Percentiles rank a stretch among this genome's conserved stretches.
These are phyloP conservation scores for Bergia sp. DNA, from an alignment of 92 coral and sea anemone species.

Conservation along the genomic window DNA sequence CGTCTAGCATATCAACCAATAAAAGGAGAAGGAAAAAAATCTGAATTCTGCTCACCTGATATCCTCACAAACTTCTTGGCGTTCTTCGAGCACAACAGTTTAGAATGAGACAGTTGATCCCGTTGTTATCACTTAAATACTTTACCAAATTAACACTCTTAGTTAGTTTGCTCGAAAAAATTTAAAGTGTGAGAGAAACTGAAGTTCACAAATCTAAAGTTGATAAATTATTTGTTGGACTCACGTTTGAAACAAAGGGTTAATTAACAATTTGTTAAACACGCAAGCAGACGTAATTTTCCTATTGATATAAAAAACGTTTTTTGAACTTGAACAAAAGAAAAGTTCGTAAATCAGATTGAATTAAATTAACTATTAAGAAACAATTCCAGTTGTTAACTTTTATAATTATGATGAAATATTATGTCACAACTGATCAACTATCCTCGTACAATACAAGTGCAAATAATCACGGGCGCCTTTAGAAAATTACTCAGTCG, in stretches of 20 bases:
- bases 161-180: background rate
- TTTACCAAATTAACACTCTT: background rate
- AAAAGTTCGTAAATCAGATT: too few relatives aligned
- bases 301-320: too few relatives aligned
- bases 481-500: too few relatives aligned
- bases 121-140: background rate
- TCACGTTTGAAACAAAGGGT: background rate
- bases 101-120: background rate
- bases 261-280: background rate
- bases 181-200: background rate
- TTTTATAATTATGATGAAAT: too few relatives aligned
- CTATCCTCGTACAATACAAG: too few relatives aligned
- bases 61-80: background rate
- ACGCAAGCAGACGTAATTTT: too few relatives aligned
- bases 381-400: too few relatives aligned
- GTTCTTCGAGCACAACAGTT: background rate
- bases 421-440: too few relatives aligned
- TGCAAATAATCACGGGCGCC: too few relatives aligned
- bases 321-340: too few relatives aligned
- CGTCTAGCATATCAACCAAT: background rate
- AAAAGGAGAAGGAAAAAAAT: background rate
- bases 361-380: too few relatives aligned
- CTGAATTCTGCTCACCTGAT: constrained; percentile 8
- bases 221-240: background rate
- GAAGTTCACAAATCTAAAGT: background rate